phyloP scores from a whole-genome alignment of 2,113 vertebrate genomes.

The Corapipo altera region DNA sequence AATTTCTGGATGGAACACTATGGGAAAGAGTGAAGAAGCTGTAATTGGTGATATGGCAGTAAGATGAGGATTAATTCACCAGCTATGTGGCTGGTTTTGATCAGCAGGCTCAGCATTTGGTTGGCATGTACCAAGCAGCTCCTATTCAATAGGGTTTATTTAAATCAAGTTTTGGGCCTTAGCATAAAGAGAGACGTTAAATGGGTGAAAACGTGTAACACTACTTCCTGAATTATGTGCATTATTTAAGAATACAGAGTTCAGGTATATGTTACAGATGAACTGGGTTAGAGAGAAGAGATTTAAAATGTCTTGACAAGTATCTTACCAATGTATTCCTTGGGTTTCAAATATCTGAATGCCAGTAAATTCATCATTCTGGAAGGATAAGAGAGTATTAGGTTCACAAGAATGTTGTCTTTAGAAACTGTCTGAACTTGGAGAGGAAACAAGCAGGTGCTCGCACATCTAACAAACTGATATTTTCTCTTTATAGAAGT shows the following conservation, averaged over 20 bases:
- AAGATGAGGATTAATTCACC: slow-evolving; percentile 19
- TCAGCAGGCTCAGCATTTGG: background rate
- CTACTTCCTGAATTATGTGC: background rate
- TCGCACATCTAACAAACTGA: background rate
- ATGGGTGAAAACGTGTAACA: background rate
- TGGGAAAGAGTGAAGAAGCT: background rate
- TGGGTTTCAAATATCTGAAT: slow-evolving; percentile 50
- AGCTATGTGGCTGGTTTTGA: background rate
- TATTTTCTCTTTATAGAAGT: background rate
- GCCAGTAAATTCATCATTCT: slow-evolving; percentile 51
- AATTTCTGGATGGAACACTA: slow-evolving; percentile 21
- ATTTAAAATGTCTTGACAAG: slow-evolving; percentile 14
- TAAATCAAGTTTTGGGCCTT: background rate
- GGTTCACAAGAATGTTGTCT: background rate
- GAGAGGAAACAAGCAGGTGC: background rate
- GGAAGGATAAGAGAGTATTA: slow-evolving; percentile 49
- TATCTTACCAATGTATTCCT: slow-evolving; percentile 34
- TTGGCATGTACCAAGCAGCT: background rate
- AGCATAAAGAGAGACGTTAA: background rate
- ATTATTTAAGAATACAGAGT: slow-evolving; percentile 18
- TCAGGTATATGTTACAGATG: background rate
- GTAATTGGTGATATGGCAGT: background rate
- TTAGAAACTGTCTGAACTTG: background rate
- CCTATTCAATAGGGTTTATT: background rate
- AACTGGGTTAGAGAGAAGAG: slow-evolving; percentile 4